Conservation (phyloP, 2,797 vertebrate genomes). For the Paratrypauchen microcephalus region DNA sequence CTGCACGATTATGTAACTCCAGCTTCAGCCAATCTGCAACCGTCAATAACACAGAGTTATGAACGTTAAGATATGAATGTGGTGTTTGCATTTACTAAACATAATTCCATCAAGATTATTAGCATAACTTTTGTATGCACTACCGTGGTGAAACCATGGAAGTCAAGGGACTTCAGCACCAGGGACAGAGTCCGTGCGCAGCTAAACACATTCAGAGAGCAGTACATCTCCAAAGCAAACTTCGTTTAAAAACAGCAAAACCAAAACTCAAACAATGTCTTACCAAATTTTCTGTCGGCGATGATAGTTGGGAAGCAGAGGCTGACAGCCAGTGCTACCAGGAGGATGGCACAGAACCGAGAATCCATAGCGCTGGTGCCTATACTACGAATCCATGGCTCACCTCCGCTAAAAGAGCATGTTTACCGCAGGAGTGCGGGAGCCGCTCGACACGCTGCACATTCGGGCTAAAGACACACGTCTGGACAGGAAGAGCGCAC, state of each 20-base stretch:
- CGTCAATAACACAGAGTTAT: conserved; percentile 8
- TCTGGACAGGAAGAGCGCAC: neutral
- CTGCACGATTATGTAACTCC: conserved; percentile 55
- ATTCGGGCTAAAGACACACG: conserved; percentile 29
- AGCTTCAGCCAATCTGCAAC: conserved; percentile 16
- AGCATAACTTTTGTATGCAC: conserved; percentile 38
- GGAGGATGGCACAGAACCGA: conserved; percentile 58
- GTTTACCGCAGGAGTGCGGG: conserved; percentile 18
- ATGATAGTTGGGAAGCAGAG: conserved; percentile 55
- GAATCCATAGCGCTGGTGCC: conserved; percentile 71
- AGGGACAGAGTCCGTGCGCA: neutral
- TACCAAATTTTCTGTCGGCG: conserved; percentile 77
- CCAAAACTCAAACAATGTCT: conserved; percentile 30
- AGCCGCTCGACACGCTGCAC: conserved; percentile 21
- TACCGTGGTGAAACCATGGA: neutral
- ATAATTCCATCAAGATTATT: neutral
- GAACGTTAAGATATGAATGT: neutral
- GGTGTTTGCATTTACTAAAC: neutral
- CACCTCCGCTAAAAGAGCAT: conserved; percentile 62
- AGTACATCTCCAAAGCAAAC: neutral
- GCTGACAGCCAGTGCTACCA: conserved; percentile 63
- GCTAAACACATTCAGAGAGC: neutral
- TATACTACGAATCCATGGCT: conserved; percentile 64
- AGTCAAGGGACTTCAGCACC: conserved; percentile 11
- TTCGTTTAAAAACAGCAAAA: neutral